These are phyloP conservation scores for Porites rus DNA, from an alignment of 92 coral and sea anemone genomes.

Conservation along the genomic window DNA sequence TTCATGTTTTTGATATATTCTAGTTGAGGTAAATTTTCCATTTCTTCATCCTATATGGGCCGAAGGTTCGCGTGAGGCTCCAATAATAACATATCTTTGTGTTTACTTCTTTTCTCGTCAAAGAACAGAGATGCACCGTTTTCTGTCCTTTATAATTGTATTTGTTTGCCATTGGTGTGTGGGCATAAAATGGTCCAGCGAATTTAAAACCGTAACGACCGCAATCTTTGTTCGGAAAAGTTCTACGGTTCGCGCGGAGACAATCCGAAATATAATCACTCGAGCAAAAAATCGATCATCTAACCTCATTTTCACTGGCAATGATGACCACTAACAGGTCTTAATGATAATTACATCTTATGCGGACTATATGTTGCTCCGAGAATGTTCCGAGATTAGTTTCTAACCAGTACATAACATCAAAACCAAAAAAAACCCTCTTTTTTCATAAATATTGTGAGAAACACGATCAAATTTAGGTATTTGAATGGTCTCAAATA, in stretches of 20 bases:
- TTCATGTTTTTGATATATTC: neutral
- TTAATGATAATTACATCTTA: neutral
- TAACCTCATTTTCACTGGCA: neutral
- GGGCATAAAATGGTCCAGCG: neutral
- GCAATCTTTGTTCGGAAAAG: neutral
- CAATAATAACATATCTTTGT: neutral
- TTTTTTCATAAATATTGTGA: too few relatives aligned
- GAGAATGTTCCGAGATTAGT: too few relatives aligned
- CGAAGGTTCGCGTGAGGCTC: neutral
- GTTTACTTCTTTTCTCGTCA: neutral
- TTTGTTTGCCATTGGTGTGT: constrained; percentile 18
- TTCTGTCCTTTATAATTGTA: constrained; percentile 12
- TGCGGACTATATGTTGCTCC: neutral
- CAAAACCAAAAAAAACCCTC: too few relatives aligned
- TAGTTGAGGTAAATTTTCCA: neutral
- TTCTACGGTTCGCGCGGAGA: neutral
- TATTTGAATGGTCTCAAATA: too few relatives aligned
- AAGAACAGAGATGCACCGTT: constrained; percentile 22
- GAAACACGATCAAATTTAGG: too few relatives aligned
- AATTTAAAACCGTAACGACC: neutral
- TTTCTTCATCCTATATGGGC: neutral
- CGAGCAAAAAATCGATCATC: neutral
- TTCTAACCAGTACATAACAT: too few relatives aligned
- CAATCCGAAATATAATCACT: neutral
- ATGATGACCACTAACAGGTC: neutral